Base-by-base conservation (phyloP, 2,113 vertebrate species). In the Motacilla alba region DNA sequence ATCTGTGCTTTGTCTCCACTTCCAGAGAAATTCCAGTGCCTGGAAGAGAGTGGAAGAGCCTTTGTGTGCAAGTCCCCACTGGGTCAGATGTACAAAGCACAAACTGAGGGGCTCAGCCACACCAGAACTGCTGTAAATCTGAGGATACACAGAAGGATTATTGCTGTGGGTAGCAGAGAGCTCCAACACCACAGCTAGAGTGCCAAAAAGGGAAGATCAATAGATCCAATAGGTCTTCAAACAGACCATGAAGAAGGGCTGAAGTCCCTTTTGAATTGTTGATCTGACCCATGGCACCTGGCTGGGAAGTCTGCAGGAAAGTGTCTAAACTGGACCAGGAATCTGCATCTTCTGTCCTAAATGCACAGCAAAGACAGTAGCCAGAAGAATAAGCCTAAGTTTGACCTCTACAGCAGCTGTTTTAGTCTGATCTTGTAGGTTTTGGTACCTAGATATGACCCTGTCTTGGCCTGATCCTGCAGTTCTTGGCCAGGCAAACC, bases 281-380 rank as follows among this genome's bases (percentile, higher is more conserved):
- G 20, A 9, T 46, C 17, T 14, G 53, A 22, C 27, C 33, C 5
- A 1, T 3, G 3, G 3, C 58, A 9, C 7, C 31, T 70, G 60
- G 37, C 16, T 41, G 27, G 58, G 33, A 39, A 14, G 14, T 31
- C 64, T 83, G 21, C 35, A 87, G 52, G 6, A 47, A 81, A 33
- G 18, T 15, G 5, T 35, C 67, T 55, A 14, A 50, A n/a, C 3
- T 31, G 67, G 43, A n/a, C 33, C 14, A n/a, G 0, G 5, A 47
- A 62, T 21, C 23, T 59, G 0, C 44, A 9, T 43, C 22, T 67
- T 67, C 63, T 39, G 37, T 21, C 35, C 44, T 33, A 24, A 1
- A 0, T 3, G 10, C 6, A 39, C 30, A 69, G 7, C 17, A 66
- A 50, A 55, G 11, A 7, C 0, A 6, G 15, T 17, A 19, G 21